These are phyloP conservation scores for Agelastica alni DNA, from an alignment of 2,888 invertebrate species.

Conservation along the genomic window DNA sequence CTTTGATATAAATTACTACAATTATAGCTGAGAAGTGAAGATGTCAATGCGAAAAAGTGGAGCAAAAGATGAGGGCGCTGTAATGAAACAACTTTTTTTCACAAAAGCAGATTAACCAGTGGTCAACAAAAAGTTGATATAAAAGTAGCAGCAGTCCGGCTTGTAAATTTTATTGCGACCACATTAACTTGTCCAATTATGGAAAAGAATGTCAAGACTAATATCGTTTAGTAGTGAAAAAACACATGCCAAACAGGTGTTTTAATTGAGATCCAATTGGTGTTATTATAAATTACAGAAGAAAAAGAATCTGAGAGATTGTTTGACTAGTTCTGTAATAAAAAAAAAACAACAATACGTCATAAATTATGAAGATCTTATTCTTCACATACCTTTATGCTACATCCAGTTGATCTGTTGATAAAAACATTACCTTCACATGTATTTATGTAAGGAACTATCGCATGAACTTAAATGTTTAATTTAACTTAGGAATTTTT, in stretches of 20 bases:
- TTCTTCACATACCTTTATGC: slow-evolving; percentile 4
- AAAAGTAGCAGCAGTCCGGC: slow-evolving; percentile 30
- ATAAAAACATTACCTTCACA: slow-evolving; percentile 18
- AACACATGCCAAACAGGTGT: slow-evolving; percentile 33
- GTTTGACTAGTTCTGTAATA: slow-evolving; percentile 15
- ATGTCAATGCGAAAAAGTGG: slow-evolving; percentile 22
- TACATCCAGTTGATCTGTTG: not conserved
- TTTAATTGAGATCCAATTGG: slow-evolving; percentile 31
- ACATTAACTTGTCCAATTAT: slow-evolving; percentile 39
- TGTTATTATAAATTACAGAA: slow-evolving; percentile 27
- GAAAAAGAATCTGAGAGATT: slow-evolving; percentile 23
- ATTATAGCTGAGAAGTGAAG: slow-evolving; percentile 16
- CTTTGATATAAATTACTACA: slow-evolving; percentile 9
- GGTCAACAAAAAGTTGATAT: slow-evolving; percentile 26
- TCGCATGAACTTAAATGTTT: slow-evolving; percentile 7
- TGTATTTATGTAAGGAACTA: slow-evolving; percentile 13
- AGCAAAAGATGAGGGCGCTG: slow-evolving; percentile 18
- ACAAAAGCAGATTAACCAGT: slow-evolving; percentile 19
- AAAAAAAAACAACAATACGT: slow-evolving; percentile 25
- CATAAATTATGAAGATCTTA: slow-evolving; percentile 23
- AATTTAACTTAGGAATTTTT: too few species aligned
- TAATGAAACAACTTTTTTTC: slow-evolving; percentile 29
- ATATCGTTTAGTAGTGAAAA: slow-evolving; percentile 34
- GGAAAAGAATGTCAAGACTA: slow-evolving; percentile 39
- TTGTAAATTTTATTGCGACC: slow-evolving; percentile 39